These are phyloP conservation scores for Cephus pulcher DNA, from an alignment of 2,888 invertebrate species.

Conservation along the genomic window DNA sequence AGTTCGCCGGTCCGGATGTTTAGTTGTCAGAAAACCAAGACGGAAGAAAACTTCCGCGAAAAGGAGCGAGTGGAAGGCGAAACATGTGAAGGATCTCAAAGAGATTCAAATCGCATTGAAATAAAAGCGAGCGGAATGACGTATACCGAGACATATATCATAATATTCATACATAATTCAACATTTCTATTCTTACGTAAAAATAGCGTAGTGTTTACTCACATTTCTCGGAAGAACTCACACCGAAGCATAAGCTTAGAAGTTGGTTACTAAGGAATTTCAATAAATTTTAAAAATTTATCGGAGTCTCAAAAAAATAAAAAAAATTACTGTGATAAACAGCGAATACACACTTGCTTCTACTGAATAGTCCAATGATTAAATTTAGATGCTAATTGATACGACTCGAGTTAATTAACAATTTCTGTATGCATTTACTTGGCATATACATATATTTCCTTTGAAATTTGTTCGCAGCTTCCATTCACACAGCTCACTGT, in stretches of 20 bases:
- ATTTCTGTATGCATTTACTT: not conserved
- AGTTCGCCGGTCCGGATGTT: not conserved
- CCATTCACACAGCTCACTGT: not conserved
- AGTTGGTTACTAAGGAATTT: not conserved
- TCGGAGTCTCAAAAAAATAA: too few relatives aligned
- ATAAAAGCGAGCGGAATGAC: slow-evolving; percentile 42
- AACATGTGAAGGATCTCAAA: slow-evolving; percentile 18
- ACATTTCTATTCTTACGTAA: slow-evolving; percentile 26
- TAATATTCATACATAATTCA: slow-evolving; percentile 49
- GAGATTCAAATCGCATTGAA: slow-evolving; percentile 45
- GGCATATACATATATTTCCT: not conserved
- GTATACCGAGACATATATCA: slow-evolving; percentile 36
- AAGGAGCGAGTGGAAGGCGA: not conserved
- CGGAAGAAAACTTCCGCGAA: not conserved
- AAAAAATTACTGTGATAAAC: not conserved
- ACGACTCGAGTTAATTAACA: not conserved
- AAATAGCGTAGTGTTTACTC: slow-evolving; percentile 5
- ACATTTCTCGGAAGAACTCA: not conserved
- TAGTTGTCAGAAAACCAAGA: not conserved
- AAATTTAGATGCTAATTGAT: not conserved
- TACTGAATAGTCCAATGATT: not conserved
- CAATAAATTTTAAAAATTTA: not conserved
- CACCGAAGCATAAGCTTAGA: not conserved
- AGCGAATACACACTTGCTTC: not conserved
- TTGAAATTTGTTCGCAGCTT: not conserved